Conservation (phyloP, 2,888 invertebrate species). For the Idaea dimidiata region DNA sequence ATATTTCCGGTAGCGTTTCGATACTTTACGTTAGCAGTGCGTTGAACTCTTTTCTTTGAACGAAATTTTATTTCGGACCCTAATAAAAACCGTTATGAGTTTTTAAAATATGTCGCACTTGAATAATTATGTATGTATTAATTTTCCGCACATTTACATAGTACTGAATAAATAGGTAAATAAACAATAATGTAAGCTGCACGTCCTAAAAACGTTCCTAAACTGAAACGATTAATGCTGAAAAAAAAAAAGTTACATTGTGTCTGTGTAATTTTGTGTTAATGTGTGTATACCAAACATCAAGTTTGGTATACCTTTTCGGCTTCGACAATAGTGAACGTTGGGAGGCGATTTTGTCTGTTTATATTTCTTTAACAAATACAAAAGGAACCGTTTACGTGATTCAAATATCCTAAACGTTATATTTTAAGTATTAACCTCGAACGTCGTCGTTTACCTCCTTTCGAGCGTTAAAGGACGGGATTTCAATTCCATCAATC, state of each 20-base stretch:
- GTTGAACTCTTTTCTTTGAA: constrained; percentile 68
- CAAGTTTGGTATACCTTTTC: neutral
- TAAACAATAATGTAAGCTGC: too few species aligned
- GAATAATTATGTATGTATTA: too few species aligned
- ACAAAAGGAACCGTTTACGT: neutral
- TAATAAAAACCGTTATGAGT: neutral
- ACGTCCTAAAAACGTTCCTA: neutral
- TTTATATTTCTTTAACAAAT: neutral
- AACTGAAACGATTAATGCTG: neutral
- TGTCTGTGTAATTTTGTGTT: neutral
- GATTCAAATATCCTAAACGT: constrained; percentile 15
- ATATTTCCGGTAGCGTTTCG: neutral
- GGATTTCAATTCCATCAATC: constrained; percentile 40
- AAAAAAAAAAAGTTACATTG: neutral
- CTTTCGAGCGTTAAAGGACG: constrained; percentile 18
- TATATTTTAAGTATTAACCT: constrained; percentile 27
- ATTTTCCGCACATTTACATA: neutral
- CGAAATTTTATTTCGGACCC: constrained; percentile 7
- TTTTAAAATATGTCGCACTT: too few species aligned
- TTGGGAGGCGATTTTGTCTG: neutral
- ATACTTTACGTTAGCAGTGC: constrained; percentile 33
- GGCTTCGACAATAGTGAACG: neutral
- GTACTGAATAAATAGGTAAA: neutral
- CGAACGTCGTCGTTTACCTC: constrained; percentile 21
- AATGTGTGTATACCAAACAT: too few species aligned